These are phyloP conservation scores for Eumeta japonica DNA, from an alignment of 1,140 invertebrate species.

Conservation along the genomic window DNA sequence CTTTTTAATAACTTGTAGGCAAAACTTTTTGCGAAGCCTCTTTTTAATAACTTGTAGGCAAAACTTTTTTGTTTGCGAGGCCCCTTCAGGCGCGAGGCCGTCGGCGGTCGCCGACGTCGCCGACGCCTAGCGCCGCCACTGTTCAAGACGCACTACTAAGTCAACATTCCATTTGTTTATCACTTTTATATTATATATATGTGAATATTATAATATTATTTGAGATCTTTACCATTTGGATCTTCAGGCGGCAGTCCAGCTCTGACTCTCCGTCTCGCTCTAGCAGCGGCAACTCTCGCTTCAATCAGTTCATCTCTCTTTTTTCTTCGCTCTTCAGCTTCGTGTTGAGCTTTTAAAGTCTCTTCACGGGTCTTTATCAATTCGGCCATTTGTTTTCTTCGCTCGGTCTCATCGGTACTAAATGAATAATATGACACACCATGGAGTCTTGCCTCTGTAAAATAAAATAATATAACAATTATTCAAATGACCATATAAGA, in stretches of 20 bases:
- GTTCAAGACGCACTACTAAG: too few relatives aligned
- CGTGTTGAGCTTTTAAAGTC: conserved; percentile 67
- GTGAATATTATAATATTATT: conserved; percentile 3
- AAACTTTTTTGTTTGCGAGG: too few relatives aligned
- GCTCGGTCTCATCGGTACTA: conserved; percentile 76
- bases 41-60: too few relatives aligned
- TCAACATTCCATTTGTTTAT: too few relatives aligned
- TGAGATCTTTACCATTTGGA: conserved; percentile 37
- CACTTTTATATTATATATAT: too few relatives aligned
- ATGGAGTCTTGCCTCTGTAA: conserved; percentile 79
- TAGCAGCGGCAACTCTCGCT: conserved; percentile 74
- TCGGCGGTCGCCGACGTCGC: too few relatives aligned
- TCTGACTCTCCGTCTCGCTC: conserved; percentile 72
- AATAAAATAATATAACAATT: conserved; percentile 14
- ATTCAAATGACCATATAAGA: too few relatives aligned
- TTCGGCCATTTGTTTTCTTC: conserved; percentile 74
- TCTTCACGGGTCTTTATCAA: conserved; percentile 69
- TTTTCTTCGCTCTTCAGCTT: conserved; percentile 63
- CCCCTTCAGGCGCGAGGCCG: too few relatives aligned
- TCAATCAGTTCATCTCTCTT: conserved; percentile 70
- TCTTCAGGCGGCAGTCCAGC: conserved; percentile 72
- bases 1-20: too few relatives aligned
- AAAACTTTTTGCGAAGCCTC: too few relatives aligned
- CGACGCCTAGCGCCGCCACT: too few relatives aligned
- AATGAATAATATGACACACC: conserved; percentile 89